A percentile compares a stretch with the other conserved stretches of the same genome.
phyloP scores from a whole-genome alignment of 2,797 vertebrate species.

The Enteromius anoplus region DNA sequence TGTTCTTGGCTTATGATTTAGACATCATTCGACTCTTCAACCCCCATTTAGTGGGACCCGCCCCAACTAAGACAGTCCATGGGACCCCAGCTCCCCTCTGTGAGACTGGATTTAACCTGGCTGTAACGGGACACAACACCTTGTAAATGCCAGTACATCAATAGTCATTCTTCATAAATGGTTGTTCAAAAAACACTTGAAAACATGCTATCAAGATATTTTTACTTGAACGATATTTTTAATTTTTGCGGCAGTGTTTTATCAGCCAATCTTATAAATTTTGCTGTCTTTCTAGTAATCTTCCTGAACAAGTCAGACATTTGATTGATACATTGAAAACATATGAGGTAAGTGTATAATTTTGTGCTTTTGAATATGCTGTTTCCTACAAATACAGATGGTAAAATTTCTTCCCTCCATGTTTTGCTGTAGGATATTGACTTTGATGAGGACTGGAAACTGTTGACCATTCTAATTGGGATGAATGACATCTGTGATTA shows the following conservation, averaged over 20 bases:
- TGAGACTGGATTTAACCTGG: constrained; percentile 81
- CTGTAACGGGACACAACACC: constrained; percentile 82
- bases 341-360: constrained; percentile 69
- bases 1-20: constrained; percentile 55
- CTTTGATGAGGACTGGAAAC: constrained; percentile 83
- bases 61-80: constrained; percentile 73
- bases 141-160: constrained; percentile 65
- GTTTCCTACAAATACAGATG: neutral
- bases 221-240: neutral
- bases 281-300: constrained; percentile 68
- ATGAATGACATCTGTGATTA: constrained; percentile 85
- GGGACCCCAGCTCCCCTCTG: constrained; percentile 73
- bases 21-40: constrained; percentile 83
- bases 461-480: constrained; percentile 82
- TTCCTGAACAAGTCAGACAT: constrained; percentile 77
- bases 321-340: constrained; percentile 79
- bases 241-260: neutral
- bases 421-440: constrained; percentile 71
- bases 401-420: constrained; percentile 13
- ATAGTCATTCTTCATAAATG: constrained; percentile 8
- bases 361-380: neutral
- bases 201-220: neutral
- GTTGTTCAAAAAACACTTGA: neutral
- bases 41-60: constrained; percentile 75
- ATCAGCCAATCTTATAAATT: constrained; percentile 13